Conservation (phyloP, 2,113 vertebrate species). For the Psilopsiagon aymara region DNA sequence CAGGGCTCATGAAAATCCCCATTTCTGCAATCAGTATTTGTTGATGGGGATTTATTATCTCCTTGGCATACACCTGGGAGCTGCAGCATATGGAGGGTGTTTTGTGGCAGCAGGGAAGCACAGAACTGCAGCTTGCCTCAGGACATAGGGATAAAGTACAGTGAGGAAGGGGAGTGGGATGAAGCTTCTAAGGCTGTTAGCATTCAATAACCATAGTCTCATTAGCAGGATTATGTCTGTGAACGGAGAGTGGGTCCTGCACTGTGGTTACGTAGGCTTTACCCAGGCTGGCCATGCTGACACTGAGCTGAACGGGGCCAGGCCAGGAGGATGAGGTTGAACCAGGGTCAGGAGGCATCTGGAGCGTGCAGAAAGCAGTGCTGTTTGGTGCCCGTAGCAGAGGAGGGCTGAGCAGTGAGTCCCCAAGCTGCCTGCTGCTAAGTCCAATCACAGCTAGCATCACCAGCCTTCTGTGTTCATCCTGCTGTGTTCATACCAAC, state of each 20-base stretch:
- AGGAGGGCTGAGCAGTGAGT: not conserved
- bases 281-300: not conserved
- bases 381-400: fast-evolving
- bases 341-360: not conserved
- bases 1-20: not conserved
- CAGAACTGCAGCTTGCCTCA: not conserved
- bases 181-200: not conserved
- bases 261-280: no score
- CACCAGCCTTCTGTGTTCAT: fast-evolving
- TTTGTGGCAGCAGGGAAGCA: not conserved
- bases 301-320: fast-evolving
- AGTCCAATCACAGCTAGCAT: not conserved
- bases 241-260: not conserved
- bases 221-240: not conserved
- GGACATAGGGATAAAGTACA: not conserved
- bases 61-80: fast-evolving
- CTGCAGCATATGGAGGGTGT: fast-evolving
- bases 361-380: not conserved
- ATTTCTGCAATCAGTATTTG: fast-evolving
- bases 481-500: not conserved
- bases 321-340: not conserved
- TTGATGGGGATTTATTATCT: not conserved
- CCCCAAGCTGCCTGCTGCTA: not conserved
- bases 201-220: not conserved
- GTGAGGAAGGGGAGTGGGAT: not conserved